Percentiles rank a stretch among this genome's conserved stretches.
These are phyloP conservation scores for Rousettus leschenaultii DNA, from an alignment of 2,113 vertebrate species.

Conservation along the genomic window DNA sequence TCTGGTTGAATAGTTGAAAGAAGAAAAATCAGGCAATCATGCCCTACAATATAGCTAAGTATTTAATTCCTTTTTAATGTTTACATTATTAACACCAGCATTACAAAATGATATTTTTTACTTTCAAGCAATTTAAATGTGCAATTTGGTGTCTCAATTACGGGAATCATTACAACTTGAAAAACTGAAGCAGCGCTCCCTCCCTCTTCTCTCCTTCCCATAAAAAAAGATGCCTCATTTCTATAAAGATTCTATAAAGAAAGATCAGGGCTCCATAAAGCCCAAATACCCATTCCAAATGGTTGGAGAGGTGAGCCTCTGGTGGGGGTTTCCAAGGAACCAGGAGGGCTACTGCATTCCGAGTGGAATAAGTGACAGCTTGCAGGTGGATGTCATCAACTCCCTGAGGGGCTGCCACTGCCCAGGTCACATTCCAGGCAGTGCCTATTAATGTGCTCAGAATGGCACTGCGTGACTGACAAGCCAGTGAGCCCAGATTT, in stretches of 20 bases:
- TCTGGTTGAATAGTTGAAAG: neutral
- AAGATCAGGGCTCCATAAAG: neutral
- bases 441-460: neutral
- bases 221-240: neutral
- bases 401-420: neutral
- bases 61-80: conserved; percentile 69
- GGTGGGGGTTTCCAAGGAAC: neutral
- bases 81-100: conserved; percentile 73
- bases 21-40: conserved; percentile 45
- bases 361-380: conserved; percentile 27
- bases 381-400: conserved; percentile 56
- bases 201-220: neutral
- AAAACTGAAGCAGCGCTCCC: neutral
- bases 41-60: conserved; percentile 34
- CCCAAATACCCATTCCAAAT: neutral
- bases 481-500: neutral
- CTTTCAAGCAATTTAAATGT: conserved; percentile 60
- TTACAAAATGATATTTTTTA: conserved; percentile 68
- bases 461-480: conserved; percentile 31
- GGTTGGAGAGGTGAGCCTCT: neutral
- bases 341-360: neutral
- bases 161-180: conserved; percentile 56
- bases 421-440: conserved; percentile 6
- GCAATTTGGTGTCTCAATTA: conserved; percentile 49
- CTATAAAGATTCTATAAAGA: conserved; percentile 53